Evolutionary conservation across 2,113 vertebrate genomes (phyloP), one percentile per base, ranked within the genome.

Genomic region (Odobenus rosmarus): DNA sequence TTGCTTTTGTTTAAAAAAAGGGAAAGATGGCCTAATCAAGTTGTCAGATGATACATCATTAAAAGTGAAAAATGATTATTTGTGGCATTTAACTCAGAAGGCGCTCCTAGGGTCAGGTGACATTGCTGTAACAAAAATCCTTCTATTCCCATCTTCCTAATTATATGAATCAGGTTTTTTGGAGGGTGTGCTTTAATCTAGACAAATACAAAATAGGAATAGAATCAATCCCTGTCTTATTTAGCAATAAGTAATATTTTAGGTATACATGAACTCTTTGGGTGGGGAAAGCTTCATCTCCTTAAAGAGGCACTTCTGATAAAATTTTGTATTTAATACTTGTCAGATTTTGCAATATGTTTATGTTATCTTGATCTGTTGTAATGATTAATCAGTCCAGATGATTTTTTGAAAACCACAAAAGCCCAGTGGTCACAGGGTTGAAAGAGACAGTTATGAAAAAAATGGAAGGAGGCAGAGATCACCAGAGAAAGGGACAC

Each of bases 331-430:
- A 88, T 89, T 72, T 92, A 64, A 57, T 71, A 77, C 46, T 83
- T 61, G 46, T 69, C 23, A 33, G 49, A 42, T 61, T 49, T 95
- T 86, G 12, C 24, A 24, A 9, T 51, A 33, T 74, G 51, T 51
- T 83, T 79, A 57, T 82, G 26, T 83, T 91, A 21, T 93, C 92
- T 96, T 21, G 51, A 62, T 90, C 28, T 39, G 53, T 91, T 62
- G 36, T 87, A 93, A n/a, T 57, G 28, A 72, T 86, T 46, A 84
- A 67, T 90, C 42, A 59, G 11, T 74, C 39, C n/a, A 94, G 61
- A 21, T 80, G 39, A 57, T 61, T 53, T 85, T 85, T 59, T 46
- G 21, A 59, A 77, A 88, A 92, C 21, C 18, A 80, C n/a, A 36
- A n/a, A 77, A 36, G 36, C 57, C 59, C 77, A 62, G 23, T 24